Evolutionary conservation across 2,888 invertebrate genomes (phyloP).

Genomic region (Cantharis lateralis): DNA sequence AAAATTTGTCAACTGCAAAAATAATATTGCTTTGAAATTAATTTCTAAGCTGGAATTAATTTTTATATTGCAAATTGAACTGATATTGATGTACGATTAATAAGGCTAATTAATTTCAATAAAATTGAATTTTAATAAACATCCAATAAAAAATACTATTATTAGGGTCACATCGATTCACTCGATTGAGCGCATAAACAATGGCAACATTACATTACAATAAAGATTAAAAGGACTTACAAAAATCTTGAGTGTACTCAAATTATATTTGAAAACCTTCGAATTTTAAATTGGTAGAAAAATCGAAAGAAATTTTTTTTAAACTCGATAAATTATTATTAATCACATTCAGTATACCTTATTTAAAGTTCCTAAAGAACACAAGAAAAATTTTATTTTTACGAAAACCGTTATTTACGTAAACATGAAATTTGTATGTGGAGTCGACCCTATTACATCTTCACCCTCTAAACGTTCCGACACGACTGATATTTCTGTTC

Average conservation of each 20-base stretch:
- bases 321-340: background rate
- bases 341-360: background rate
- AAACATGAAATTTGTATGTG: background rate
- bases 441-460: background rate
- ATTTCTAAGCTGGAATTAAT: background rate
- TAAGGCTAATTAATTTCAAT: background rate
- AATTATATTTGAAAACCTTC: background rate
- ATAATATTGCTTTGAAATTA: background rate
- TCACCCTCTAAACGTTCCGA: slow-evolving; percentile 1
- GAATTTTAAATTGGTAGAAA: background rate
- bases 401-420: background rate
- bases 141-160: background rate
- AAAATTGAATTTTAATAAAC: background rate
- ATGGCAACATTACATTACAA: background rate
- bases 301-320: background rate
- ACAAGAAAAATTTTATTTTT: background rate
- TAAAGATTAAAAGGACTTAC: background rate
- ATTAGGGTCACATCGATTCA: background rate
- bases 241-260: background rate
- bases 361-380: background rate
- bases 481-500: slow-evolving; percentile 22
- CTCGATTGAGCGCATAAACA: background rate
- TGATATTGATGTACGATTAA: background rate
- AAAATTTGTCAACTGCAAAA: background rate
- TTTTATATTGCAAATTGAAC: background rate